phyloP scores from a whole-genome alignment of 2,113 vertebrate genomes.

The Cisticola juncidis region DNA sequence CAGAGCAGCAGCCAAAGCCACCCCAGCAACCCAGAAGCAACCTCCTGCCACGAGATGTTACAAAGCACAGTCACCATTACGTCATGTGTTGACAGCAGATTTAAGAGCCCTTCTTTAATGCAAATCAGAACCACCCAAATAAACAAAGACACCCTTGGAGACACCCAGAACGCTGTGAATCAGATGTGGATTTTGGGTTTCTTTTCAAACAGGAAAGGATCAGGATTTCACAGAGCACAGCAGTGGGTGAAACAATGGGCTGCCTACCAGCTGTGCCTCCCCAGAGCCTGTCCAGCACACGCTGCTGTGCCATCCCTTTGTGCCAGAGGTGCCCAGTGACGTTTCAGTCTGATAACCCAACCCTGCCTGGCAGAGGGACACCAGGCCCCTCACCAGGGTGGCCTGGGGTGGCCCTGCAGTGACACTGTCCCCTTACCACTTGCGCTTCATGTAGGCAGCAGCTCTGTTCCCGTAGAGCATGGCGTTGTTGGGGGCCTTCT shows the following conservation, averaged over 20 bases:
- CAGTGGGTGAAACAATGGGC: not conserved
- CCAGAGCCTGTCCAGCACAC: not conserved
- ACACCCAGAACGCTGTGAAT: not conserved
- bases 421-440: conserved; percentile 80
- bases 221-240: not conserved
- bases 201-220: not conserved
- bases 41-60: not conserved
- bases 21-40: not conserved
- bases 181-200: not conserved
- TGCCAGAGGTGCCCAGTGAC: not conserved
- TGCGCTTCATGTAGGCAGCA: conserved; percentile 98
- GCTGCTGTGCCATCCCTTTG: not conserved
- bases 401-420: not conserved
- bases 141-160: not conserved
- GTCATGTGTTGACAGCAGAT: not conserved
- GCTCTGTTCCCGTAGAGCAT: conserved; percentile 98
- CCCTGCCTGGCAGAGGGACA: accelerated
- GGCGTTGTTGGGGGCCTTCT: conserved; percentile 86
- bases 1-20: not conserved
- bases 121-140: not conserved
- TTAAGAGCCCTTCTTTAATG: not conserved
- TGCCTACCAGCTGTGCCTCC: not conserved
- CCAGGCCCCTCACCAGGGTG: not conserved
- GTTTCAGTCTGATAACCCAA: not conserved
- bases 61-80: not conserved